These are phyloP conservation scores for Deilephila porcellus DNA, from an alignment of 2,888 invertebrate species.

Conservation along the genomic window DNA sequence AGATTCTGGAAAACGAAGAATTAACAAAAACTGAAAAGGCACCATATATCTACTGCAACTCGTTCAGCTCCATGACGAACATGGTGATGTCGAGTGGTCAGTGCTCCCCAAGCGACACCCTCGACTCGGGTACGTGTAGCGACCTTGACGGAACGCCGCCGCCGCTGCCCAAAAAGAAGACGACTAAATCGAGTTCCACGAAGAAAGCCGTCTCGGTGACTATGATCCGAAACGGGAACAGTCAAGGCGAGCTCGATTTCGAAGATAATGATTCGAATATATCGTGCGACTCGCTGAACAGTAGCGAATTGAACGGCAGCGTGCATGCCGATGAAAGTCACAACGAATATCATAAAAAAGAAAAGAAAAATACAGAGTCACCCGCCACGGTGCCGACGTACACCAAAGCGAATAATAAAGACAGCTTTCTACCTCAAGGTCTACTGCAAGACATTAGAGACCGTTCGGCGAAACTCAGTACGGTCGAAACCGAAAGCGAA, in stretches of 20 bases:
- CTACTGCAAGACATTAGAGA: constrained; percentile 89
- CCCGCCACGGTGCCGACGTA: constrained; percentile 68
- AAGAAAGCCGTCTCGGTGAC: constrained; percentile 84
- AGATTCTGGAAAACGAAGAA: constrained; percentile 82
- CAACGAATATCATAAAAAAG: constrained; percentile 73
- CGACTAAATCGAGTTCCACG: constrained; percentile 75
- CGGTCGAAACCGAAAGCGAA: constrained; percentile 77
- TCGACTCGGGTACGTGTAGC: constrained; percentile 94
- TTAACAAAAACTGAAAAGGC: constrained; percentile 74
- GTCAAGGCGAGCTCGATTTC: constrained; percentile 88
- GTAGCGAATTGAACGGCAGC: constrained; percentile 86
- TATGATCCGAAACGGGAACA: constrained; percentile 83
- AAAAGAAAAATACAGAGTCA: constrained; percentile 66
- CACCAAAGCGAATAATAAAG: constrained; percentile 69
- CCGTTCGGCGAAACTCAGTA: constrained; percentile 83
- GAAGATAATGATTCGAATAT: constrained; percentile 91
- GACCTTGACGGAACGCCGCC: constrained; percentile 91
- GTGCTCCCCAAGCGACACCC: constrained; percentile 92
- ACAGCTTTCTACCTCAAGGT: constrained; percentile 86
- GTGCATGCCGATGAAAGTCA: constrained; percentile 80
- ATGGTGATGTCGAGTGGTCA: constrained; percentile 91
- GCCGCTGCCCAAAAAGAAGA: constrained; percentile 88
- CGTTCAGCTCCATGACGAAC: constrained; percentile 81
- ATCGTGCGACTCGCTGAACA: constrained; percentile 93
- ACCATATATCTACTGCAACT: constrained; percentile 86